Evolutionary conservation across 2,113 vertebrate genomes (phyloP).

Genomic region (Illadopsis cleaveri): DNA sequence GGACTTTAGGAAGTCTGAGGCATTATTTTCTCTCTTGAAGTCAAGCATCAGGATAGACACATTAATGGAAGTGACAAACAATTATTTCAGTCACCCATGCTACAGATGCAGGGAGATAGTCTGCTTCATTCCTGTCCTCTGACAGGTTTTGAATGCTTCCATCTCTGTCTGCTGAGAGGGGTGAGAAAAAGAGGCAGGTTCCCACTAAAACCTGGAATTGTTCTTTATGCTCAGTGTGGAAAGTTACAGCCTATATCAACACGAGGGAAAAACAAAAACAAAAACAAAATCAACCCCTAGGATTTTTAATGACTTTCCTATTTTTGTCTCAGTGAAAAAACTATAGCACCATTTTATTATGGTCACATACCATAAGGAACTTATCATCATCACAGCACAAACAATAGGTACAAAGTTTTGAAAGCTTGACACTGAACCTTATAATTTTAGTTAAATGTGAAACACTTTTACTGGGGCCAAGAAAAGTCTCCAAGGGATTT

Average conservation of each 20-base stretch:
- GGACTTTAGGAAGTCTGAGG: not conserved
- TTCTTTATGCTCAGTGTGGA: not conserved
- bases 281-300: not conserved
- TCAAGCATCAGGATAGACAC: not conserved
- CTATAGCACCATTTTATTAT: not conserved
- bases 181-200: not conserved
- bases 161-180: not conserved
- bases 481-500: not conserved
- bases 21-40: not conserved
- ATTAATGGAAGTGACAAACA: not conserved
- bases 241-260: not conserved
- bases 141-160: not conserved
- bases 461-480: not conserved
- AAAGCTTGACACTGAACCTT: not conserved
- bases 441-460: conserved; percentile 30
- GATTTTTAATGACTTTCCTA: not conserved
- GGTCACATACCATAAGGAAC: not conserved
- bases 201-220: not conserved
- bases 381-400: not conserved
- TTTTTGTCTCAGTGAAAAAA: not conserved
- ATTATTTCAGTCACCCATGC: not conserved
- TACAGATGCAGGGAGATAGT: not conserved
- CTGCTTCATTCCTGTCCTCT: not conserved
- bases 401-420: not conserved
- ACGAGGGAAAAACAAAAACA: not conserved